Evolutionary conservation across 2,113 vertebrate genomes (phyloP).

Genomic region (Lonchura striata): DNA sequence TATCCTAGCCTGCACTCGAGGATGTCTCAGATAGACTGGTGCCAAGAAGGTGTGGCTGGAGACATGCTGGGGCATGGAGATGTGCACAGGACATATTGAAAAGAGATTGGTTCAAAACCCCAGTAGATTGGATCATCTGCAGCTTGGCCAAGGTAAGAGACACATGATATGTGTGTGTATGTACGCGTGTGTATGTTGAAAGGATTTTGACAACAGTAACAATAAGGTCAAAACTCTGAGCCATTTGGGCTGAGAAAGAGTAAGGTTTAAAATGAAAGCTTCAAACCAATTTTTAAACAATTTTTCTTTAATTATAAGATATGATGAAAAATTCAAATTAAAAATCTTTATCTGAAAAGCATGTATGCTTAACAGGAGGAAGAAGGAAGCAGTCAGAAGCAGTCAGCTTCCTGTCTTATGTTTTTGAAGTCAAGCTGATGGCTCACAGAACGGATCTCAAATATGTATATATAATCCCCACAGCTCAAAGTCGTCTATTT

Average conservation of each 20-base stretch:
- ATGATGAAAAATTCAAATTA: background rate
- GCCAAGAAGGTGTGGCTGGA: background rate
- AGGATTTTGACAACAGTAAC: background rate
- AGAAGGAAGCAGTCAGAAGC: conserved; percentile 30
- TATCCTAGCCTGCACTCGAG: background rate
- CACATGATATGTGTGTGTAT: fast-evolving
- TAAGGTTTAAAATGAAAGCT: background rate
- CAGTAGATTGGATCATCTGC: background rate
- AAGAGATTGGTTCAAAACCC: background rate
- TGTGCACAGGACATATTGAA: background rate
- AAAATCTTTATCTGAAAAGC: background rate
- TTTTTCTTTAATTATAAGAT: background rate
- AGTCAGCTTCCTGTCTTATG: conserved; percentile 35
- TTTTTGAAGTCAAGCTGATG: conserved; percentile 23
- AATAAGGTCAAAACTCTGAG: background rate
- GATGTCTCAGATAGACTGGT: background rate
- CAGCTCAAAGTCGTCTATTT: conserved; percentile 31
- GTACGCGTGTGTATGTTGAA: background rate
- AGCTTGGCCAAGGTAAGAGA: background rate
- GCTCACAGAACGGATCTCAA: conserved; percentile 7
- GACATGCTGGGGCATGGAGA: background rate
- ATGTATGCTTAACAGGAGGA: background rate
- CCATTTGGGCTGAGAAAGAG: background rate
- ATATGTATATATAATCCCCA: conserved; percentile 31
- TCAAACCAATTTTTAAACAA: background rate